phyloP scores from a whole-genome alignment of 1,140 invertebrate genomes.

The Latrodectus geometricus region DNA sequence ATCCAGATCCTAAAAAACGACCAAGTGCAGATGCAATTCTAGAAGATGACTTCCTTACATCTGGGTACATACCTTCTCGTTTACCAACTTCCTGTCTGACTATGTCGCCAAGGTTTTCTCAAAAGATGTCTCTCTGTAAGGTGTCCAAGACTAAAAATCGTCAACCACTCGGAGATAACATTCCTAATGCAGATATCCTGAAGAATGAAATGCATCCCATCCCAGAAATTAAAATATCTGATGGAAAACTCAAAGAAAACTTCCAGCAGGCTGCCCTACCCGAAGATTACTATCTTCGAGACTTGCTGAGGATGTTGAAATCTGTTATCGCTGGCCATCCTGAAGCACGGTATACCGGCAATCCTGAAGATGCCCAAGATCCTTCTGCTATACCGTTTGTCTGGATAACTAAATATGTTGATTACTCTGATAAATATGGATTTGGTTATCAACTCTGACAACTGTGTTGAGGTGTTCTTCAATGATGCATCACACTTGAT shows the following conservation, averaged over 20 bases:
- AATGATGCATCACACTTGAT: constrained; percentile 76
- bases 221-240: too few relatives aligned
- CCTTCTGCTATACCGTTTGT: constrained; percentile 92
- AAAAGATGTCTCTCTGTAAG: constrained; percentile 59
- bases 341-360: constrained; percentile 31
- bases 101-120: constrained; percentile 82
- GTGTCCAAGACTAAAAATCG: constrained; percentile 15
- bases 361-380: constrained; percentile 88
- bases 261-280: constrained; percentile 62
- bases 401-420: constrained; percentile 87
- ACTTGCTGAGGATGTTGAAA: constrained; percentile 70
- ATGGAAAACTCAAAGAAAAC: too few relatives aligned
- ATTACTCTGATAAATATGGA: constrained; percentile 80
- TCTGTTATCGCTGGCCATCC: constrained; percentile 69
- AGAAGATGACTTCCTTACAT: too few relatives aligned
- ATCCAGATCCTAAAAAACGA: too few relatives aligned
- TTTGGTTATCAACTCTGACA: constrained; percentile 78
- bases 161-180: background rate
- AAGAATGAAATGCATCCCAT: background rate
- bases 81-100: constrained; percentile 91
- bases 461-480: constrained; percentile 76
- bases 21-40: too few relatives aligned
- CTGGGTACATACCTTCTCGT: constrained; percentile 83
- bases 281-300: constrained; percentile 71
- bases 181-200: constrained; percentile 25